Evolutionary conservation across 92 coral and sea anemone genomes (phyloP), one percentile per base, ranked within the genome.

Genomic region (Zoanthus gigantus): DNA sequence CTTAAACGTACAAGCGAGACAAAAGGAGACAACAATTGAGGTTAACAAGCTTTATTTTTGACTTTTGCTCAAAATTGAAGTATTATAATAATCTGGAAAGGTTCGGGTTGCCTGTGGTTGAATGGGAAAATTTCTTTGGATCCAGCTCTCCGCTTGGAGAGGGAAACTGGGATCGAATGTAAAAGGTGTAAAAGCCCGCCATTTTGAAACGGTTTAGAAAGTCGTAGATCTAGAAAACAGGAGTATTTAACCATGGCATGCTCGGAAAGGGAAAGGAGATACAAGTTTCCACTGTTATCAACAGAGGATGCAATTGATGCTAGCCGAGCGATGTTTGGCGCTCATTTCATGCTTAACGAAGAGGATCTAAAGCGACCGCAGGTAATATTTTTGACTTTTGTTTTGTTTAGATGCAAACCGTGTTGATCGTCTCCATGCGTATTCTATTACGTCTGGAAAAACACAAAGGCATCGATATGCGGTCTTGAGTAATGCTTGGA

Each of bases 341-440:
- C 87, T 67, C 90, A 93, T 71, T 90, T 89, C 66, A 54, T 74
- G 29, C 57, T 94, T 10, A 83, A 90, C 31, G 90, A 88, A 53
- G 98, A 94, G 9, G 98, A 92, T 78, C 68, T 94, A 61, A 66
- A 78, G 61, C 89, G 88, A 58, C 98, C 98, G 0, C 95, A 90
- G 93, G 98, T 94, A 89, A 68, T 9, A 67, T 37, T 37, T 37
- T 37, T 37, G 1, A 37, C 42, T 37, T 37, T 37, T 37, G 42
- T 37, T 37, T 37, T 2, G 42, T 37, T 37, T 2, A 37, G 42
- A 37, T 37, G 42, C 42, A 37, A 37, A 37, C 42, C 42, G 42
- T 37, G 42, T 37, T 37, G 42, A 37, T 37, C 42, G 42, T 0
- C 42, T 37, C 23, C 23, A 23, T 23, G 23, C 42, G 42, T 37